Evolutionary conservation across 2,888 invertebrate species (phyloP), one percentile per base, ranked within the genome.

Genomic region (Dasysyrphus tricinctus): DNA sequence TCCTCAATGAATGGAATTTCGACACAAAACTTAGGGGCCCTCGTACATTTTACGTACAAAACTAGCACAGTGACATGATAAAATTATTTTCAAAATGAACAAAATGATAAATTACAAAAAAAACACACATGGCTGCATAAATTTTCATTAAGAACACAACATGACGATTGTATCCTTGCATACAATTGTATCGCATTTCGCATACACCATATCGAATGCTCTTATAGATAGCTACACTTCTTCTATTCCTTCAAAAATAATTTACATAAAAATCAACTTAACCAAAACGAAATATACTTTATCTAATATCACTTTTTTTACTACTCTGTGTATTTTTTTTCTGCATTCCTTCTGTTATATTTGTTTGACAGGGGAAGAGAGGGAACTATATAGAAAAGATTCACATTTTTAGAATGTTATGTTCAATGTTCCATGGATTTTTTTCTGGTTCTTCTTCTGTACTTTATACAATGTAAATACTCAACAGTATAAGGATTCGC

Each of bases 261-360:
- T 81, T 81, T 81, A 81, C 81, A 81, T 81, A 81, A 76, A 81
- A 76, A 76, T 70, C 81, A 81, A 81, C 81, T 81, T 81, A 81
- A 75, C 76, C 81, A 70, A 74, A 74, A 61, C 57, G 78, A 44
- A 63, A 63, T 44, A 63, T 44, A 63, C 63, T 63, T 37, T 72
- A 63, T 65, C 54, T 67, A 24, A 42, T 63, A 72, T 78, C 42
- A 56, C 24, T 39, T 14, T 37, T 24, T 34, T 2, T 57, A 34
- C 16, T 16, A 11, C 19, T 14, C 29, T 29, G 24, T 72, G 37
- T 72, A 70, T 54, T 39, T 63, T 72, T 44, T 39, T 63, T 72
- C 37, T 63, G 24, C 72, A 37, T 63, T 61, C 56, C 72, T 47
- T 56, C 54, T 61, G 29, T 39, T 63, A 4, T 42, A 12, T 56